These are phyloP conservation scores for Vulpes lagopus DNA, from an alignment of 2,113 vertebrate genomes.

Conservation along the genomic window DNA sequence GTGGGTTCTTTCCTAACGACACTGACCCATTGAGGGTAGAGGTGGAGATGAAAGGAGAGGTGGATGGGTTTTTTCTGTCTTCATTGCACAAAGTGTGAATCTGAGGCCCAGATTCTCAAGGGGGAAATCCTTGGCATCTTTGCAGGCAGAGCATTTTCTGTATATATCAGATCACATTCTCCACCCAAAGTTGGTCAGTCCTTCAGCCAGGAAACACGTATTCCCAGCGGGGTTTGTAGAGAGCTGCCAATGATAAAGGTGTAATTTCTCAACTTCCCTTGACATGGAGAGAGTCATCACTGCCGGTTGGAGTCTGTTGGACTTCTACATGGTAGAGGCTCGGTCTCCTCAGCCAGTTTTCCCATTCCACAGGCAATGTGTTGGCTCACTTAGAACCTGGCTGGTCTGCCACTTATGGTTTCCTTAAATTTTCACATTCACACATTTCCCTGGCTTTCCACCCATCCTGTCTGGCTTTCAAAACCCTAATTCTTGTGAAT, in stretches of 20 bases:
- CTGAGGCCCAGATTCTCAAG: neutral
- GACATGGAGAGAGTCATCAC: neutral
- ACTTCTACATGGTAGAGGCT: neutral
- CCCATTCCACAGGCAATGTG: neutral
- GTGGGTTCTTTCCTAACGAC: constrained; percentile 71
- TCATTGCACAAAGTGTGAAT: neutral
- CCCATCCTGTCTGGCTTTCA: neutral
- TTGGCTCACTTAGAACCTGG: neutral
- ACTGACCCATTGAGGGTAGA: neutral
- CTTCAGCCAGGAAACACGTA: neutral
- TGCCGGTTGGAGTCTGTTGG: neutral
- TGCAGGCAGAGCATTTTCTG: neutral
- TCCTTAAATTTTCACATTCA: neutral
- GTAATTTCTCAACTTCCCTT: neutral
- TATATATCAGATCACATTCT: neutral
- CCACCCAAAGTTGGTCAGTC: too few species aligned
- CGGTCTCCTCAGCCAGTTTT: neutral
- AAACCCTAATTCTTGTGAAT: neutral
- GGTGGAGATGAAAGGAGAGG: neutral
- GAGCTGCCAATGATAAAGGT: neutral
- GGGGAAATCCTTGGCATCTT: neutral
- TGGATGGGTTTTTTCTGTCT: neutral
- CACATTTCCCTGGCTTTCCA: neutral
- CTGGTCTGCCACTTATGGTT: neutral
- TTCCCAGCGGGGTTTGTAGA: neutral